phyloP scores from a whole-genome alignment of 2,888 invertebrate genomes.

The Icerya purchasi region DNA sequence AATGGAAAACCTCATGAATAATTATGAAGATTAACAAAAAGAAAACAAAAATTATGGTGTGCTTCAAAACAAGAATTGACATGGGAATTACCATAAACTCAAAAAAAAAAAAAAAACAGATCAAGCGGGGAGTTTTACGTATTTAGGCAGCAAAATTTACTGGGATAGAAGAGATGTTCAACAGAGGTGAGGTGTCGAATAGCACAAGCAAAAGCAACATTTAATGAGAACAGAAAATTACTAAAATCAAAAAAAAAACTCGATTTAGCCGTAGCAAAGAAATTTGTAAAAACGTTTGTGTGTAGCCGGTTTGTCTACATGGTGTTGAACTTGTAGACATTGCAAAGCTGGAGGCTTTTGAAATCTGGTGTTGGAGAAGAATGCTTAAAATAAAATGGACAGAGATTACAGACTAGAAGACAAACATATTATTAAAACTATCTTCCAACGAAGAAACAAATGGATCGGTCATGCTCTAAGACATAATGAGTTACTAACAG shows the following conservation, averaged over 20 bases:
- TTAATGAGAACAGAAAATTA: background rate
- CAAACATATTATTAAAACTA: too few species aligned
- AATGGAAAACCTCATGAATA: background rate
- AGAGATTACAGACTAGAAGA: too few species aligned
- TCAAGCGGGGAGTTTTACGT: too few species aligned
- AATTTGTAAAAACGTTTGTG: background rate
- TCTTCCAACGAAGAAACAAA: too few species aligned
- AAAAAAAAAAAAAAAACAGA: too few species aligned
- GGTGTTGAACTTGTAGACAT: background rate
- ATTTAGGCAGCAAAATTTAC: background rate
- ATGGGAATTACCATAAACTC: background rate
- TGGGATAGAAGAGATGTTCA: background rate
- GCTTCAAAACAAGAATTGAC: background rate
- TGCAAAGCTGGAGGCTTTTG: background rate
- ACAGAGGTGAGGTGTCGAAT: background rate
- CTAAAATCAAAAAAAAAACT: background rate
- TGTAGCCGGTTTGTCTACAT: background rate
- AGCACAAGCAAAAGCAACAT: background rate
- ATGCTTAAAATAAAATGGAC: background rate
- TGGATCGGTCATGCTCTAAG: too few species aligned
- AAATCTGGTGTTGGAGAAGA: background rate
- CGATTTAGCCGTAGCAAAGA: background rate
- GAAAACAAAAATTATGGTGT: background rate
- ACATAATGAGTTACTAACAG: too few species aligned
- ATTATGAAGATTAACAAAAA: too few species aligned